These are phyloP conservation scores for Papilio xuthus DNA, from an alignment of 1,140 invertebrate genomes.

Conservation along the genomic window DNA sequence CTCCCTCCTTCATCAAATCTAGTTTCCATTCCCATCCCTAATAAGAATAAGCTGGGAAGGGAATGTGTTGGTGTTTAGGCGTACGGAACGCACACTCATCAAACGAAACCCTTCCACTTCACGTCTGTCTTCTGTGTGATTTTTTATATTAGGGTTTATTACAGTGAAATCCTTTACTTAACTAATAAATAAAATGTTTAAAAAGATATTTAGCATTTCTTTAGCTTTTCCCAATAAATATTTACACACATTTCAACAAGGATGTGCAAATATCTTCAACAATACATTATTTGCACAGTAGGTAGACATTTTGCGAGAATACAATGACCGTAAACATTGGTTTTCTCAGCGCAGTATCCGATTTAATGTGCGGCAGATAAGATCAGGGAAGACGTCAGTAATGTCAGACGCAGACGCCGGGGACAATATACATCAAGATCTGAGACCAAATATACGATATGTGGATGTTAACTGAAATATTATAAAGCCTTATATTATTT, in stretches of 20 bases:
- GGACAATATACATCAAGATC: slow-evolving; percentile 6
- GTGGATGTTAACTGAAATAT: not conserved
- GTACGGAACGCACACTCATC: too few species aligned
- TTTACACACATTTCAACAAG: not conserved
- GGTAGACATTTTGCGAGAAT: slow-evolving; percentile 5
- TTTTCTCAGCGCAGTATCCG: slow-evolving; percentile 7
- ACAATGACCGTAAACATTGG: slow-evolving; percentile 10
- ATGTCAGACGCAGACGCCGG: not conserved
- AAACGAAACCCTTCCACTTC: too few species aligned
- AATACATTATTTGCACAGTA: slow-evolving; percentile 12
- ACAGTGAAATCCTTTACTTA: too few species aligned
- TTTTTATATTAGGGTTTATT: too few species aligned
- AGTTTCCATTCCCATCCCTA: too few species aligned
- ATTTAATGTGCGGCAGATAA: slow-evolving; percentile 18
- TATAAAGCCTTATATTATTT: not conserved
- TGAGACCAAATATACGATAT: slow-evolving; percentile 2
- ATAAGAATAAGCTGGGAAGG: too few species aligned
- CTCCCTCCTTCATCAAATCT: too few species aligned
- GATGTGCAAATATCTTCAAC: not conserved
- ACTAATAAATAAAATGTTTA: too few species aligned
- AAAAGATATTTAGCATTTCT: not conserved
- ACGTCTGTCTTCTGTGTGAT: too few species aligned
- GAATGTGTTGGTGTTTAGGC: too few species aligned
- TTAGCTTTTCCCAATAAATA: not conserved
- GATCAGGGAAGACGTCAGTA: slow-evolving; percentile 7